These are phyloP conservation scores for Lepidurus couesii DNA, from an alignment of 1,140 invertebrate species.

Conservation along the genomic window DNA sequence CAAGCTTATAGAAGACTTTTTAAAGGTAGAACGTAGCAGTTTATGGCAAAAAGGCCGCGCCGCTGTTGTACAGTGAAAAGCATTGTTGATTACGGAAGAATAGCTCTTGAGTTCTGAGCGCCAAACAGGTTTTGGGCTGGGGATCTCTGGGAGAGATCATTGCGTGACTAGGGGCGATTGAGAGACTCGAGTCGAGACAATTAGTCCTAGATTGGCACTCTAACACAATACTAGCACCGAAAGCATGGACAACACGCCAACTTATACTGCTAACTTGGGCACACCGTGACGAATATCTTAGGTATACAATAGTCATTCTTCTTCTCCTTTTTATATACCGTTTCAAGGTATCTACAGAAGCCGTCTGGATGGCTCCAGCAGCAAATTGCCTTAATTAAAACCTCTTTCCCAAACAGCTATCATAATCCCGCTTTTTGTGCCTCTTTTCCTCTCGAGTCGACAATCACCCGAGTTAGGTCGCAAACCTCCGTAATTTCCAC, in stretches of 20 bases:
- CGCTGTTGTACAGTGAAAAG: neutral
- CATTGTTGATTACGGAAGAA: neutral
- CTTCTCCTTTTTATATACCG: neutral
- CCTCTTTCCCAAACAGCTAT: neutral
- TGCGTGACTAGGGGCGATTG: slow-evolving; percentile 17
- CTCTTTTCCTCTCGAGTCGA: too few relatives aligned
- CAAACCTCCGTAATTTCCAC: too few relatives aligned
- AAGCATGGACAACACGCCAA: slow-evolving; percentile 14
- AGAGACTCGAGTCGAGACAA: slow-evolving; percentile 1
- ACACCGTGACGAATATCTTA: slow-evolving; percentile 18
- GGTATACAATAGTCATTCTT: neutral
- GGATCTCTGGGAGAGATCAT: neutral
- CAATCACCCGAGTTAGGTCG: too few relatives aligned
- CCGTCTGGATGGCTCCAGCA: neutral
- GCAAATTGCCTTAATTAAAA: slow-evolving; percentile 19
- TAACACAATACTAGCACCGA: neutral
- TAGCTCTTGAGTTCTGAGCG: neutral
- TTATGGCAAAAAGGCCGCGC: slow-evolving; percentile 7
- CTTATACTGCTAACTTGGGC: slow-evolving; percentile 12
- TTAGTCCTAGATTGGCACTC: slow-evolving; percentile 21
- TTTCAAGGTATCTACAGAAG: neutral
- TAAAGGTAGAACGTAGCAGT: neutral
- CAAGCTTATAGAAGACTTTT: neutral
- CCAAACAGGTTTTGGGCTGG: neutral
- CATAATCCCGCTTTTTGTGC: neutral